Conservation (phyloP, 1,140 invertebrate species). For the Charaxes varanes region DNA sequence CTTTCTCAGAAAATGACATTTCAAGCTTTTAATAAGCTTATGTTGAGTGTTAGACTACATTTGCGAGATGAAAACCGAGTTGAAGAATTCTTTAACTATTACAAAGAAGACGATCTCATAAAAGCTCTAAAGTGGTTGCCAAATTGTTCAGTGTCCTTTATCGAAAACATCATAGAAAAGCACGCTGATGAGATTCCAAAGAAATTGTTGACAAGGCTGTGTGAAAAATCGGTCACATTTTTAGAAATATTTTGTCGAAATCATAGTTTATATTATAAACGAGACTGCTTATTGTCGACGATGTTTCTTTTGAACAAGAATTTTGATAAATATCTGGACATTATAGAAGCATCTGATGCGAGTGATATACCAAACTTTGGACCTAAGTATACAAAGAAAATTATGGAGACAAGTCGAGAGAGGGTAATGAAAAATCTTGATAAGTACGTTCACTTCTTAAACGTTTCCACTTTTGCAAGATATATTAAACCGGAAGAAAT, state of each 20-base stretch:
- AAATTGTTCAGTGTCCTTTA: constrained; percentile 35
- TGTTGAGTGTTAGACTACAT: constrained; percentile 33
- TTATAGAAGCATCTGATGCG: constrained; percentile 18
- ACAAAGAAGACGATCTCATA: constrained; percentile 24
- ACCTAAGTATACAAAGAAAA: constrained; percentile 27
- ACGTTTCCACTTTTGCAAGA: constrained; percentile 32
- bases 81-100: constrained; percentile 41
- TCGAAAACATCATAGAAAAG: constrained; percentile 30
- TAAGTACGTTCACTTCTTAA: constrained; percentile 21
- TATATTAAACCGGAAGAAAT: constrained; percentile 33
- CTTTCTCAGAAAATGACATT: constrained; percentile 36
- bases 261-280: neutral
- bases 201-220: constrained; percentile 29
- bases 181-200: constrained; percentile 20
- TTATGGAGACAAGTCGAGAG: constrained; percentile 32
- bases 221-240: constrained; percentile 34
- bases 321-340: constrained; percentile 27
- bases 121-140: constrained; percentile 43
- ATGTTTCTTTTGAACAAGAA: constrained; percentile 32
- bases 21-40: constrained; percentile 38
- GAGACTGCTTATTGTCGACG: constrained; percentile 2
- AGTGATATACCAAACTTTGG: constrained; percentile 20
- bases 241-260: constrained; percentile 20
- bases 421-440: constrained; percentile 34
- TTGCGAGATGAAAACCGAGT: constrained; percentile 38